Evolutionary conservation across 2,113 vertebrate species (phyloP).

Genomic region (Mus pahari): DNA sequence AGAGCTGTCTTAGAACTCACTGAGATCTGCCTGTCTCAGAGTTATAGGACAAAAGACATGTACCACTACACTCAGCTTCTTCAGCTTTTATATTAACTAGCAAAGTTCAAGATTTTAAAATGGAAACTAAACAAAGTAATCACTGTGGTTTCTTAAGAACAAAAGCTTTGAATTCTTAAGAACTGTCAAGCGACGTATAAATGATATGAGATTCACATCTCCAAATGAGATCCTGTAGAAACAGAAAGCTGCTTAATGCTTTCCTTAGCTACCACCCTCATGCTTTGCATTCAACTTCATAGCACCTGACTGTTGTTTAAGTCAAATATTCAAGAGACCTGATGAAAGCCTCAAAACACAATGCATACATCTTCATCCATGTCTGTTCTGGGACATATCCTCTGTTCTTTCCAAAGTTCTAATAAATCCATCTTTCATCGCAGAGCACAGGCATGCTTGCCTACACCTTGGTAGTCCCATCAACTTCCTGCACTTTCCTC

Average conservation of each 20-base stretch:
- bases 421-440: not conserved
- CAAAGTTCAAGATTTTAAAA: conserved; percentile 48
- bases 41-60: not conserved
- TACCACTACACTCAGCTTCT: not conserved
- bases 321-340: not conserved
- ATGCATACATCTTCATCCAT: not conserved
- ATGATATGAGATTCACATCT: conserved; percentile 2
- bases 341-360: not conserved
- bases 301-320: conserved; percentile 20
- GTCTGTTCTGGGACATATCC: not conserved
- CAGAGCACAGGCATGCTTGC: not conserved
- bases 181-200: conserved; percentile 7
- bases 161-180: not conserved
- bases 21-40: not conserved
- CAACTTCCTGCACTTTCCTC: no score
- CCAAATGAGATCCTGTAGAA: not conserved
- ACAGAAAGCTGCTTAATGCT: not conserved
- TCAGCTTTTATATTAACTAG: conserved; percentile 4
- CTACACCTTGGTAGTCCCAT: not conserved
- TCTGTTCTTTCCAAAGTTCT: not conserved
- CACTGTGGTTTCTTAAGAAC: conserved; percentile 29
- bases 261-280: not conserved
- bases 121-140: not conserved
- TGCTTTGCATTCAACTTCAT: not conserved
- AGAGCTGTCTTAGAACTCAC: not conserved